Conservation (phyloP, 1,140 invertebrate genomes). For the Pseudomyrmex gracilis region DNA sequence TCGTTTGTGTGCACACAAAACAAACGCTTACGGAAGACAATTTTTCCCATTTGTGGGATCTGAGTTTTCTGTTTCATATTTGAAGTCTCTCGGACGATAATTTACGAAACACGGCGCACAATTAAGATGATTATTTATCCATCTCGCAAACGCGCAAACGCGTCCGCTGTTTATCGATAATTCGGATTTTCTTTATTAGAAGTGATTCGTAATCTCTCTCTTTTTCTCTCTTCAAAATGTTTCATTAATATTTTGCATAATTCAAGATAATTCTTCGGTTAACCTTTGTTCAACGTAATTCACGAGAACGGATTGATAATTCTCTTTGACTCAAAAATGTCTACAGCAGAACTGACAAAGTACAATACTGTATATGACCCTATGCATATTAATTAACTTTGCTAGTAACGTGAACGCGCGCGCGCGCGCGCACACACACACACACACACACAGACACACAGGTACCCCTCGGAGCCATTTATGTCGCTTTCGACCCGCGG, state of each 20-base stretch:
- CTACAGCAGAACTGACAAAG: neutral
- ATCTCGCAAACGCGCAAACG: neutral
- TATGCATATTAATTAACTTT: constrained; percentile 58
- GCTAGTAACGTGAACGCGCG: too few relatives aligned
- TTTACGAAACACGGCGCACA: neutral
- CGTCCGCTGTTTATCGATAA: neutral
- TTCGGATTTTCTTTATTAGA: neutral
- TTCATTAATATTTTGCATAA: constrained; percentile 20
- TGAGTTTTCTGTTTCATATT: neutral
- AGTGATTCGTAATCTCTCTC: too few relatives aligned
- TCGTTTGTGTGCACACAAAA: neutral
- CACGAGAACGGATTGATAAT: neutral
- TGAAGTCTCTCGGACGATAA: neutral
- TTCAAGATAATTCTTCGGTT: neutral
- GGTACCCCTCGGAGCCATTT: constrained; percentile 9
- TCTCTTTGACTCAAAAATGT: neutral
- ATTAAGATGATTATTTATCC: neutral
- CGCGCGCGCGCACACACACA: too few relatives aligned
- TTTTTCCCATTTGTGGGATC: neutral
- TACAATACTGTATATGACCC: constrained; percentile 22
- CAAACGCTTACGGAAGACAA: neutral
- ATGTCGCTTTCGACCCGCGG: constrained; percentile 13
- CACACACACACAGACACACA: too few relatives aligned
- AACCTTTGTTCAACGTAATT: neutral
- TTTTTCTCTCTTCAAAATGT: constrained; percentile 13